phyloP scores from a whole-genome alignment of 2,888 invertebrate genomes.

The Doris montereyensis region DNA sequence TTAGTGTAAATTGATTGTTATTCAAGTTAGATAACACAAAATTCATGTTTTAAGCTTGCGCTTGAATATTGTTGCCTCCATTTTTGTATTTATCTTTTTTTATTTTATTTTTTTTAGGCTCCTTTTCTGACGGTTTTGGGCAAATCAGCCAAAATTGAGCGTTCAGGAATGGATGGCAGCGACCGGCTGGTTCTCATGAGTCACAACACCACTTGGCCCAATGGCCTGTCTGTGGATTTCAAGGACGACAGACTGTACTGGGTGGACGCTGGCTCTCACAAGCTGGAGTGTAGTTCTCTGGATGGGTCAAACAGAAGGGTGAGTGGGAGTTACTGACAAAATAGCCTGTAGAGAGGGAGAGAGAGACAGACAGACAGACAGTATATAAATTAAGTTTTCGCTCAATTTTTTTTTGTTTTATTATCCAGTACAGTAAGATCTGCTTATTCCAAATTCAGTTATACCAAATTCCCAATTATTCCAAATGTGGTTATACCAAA shows the following conservation, averaged over 20 bases:
- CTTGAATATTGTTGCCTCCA: not conserved
- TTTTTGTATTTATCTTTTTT: no score
- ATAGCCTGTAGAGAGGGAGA: no score
- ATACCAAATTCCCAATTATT: no score
- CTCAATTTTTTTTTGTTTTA: no score
- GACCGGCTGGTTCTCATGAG: conserved; percentile 77
- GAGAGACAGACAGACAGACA: no score
- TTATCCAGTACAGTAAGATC: no score
- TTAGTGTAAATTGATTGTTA: not conserved
- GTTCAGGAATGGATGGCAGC: conserved; percentile 89
- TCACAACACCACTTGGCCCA: conserved; percentile 86
- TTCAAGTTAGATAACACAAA: not conserved
- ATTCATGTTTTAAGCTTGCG: not conserved
- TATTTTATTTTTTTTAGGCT: conserved; percentile 74
- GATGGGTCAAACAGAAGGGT: conserved; percentile 81
- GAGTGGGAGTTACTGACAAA: no score
- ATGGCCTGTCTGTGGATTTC: conserved; percentile 86
- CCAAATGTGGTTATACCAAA: no score
- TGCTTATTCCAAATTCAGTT: no score
- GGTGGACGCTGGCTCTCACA: conserved; percentile 87
- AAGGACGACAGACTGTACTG: conserved; percentile 84
- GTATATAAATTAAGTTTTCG: no score
- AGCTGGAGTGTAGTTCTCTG: conserved; percentile 85
- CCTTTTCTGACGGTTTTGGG: conserved; percentile 96
- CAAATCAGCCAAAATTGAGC: conserved; percentile 84